Percentiles rank a stretch among this genome's conserved stretches.
These are phyloP conservation scores for Kuschelorhynchus macadamiae DNA, from an alignment of 2,888 invertebrate genomes.

Conservation along the genomic window DNA sequence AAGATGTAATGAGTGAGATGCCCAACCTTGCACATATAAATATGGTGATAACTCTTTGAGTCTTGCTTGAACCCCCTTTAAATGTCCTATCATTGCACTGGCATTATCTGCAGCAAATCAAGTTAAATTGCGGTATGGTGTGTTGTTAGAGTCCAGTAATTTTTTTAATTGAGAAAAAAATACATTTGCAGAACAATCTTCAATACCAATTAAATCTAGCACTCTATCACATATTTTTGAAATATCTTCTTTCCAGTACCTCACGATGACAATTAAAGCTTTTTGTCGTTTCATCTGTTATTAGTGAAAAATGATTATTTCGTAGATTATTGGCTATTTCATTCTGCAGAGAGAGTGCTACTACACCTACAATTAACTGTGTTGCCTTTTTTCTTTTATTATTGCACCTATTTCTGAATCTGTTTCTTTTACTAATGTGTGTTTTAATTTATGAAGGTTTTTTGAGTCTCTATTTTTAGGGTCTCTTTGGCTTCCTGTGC, in stretches of 20 bases:
- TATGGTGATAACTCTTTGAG: constrained; percentile 32
- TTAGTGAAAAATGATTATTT: too few relatives aligned
- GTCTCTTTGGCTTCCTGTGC: too few relatives aligned
- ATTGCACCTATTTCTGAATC: too few relatives aligned
- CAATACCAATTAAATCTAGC: constrained; percentile 1
- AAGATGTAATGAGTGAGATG: constrained; percentile 49
- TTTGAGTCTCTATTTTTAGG: too few relatives aligned
- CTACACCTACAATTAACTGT: too few relatives aligned
- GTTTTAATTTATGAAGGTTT: too few relatives aligned
- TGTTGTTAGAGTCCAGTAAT: constrained; percentile 22
- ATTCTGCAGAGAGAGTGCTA: too few relatives aligned
- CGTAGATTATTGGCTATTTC: too few relatives aligned
- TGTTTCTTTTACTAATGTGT: too few relatives aligned
- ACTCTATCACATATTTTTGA: constrained; percentile 14
- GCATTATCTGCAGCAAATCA: constrained; percentile 49
- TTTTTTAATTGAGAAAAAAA: constrained; percentile 30
- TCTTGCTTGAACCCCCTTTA: constrained; percentile 37
- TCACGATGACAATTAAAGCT: constrained; percentile 1
- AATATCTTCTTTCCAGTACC: background rate
- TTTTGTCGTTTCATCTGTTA: constrained; percentile 10
- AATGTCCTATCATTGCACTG: constrained; percentile 48
- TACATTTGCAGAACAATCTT: constrained; percentile 6
- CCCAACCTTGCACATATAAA: constrained; percentile 47
- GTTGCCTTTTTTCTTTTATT: too few relatives aligned
- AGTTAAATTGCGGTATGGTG: constrained; percentile 40